Percentiles rank a stretch among this genome's conserved stretches.
phyloP scores from a whole-genome alignment of 2,797 vertebrate species.

The Gila robusta region DNA sequence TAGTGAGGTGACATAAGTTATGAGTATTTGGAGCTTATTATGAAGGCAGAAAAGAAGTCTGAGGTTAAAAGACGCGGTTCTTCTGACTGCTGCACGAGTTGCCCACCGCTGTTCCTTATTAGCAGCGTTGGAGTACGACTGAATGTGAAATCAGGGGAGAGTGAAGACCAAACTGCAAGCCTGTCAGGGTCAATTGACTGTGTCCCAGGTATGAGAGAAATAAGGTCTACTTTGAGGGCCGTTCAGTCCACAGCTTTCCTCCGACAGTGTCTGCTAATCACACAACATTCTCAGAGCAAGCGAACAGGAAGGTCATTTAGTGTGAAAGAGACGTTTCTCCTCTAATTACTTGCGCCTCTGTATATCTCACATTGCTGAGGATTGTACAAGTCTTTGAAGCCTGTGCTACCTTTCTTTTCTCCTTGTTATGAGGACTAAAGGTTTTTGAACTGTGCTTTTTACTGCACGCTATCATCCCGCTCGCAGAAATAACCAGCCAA shows the following conservation, averaged over 20 bases:
- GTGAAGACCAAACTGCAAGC: not conserved
- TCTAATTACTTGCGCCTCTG: slow-evolving; percentile 34
- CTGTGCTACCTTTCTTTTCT: slow-evolving; percentile 17
- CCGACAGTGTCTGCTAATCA: slow-evolving; percentile 20
- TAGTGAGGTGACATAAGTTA: not conserved
- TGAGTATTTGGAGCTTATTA: slow-evolving; percentile 3
- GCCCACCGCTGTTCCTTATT: slow-evolving; percentile 23
- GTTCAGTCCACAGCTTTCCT: not conserved
- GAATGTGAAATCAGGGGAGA: slow-evolving; percentile 32
- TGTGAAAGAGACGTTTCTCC: slow-evolving; percentile 17
- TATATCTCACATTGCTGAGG: slow-evolving; percentile 16
- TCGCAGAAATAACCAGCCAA: slow-evolving; percentile 18
- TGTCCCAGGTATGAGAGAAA: slow-evolving; percentile 6
- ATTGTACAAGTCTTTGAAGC: slow-evolving; percentile 33
- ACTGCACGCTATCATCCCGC: not conserved
- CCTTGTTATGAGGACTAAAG: slow-evolving; percentile 39
- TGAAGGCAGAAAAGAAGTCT: not conserved
- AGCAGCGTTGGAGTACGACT: not conserved
- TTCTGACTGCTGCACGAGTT: slow-evolving; percentile 3
- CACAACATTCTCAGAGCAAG: slow-evolving; percentile 21
- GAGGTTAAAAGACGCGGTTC: slow-evolving; percentile 9
- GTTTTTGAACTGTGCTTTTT: slow-evolving; percentile 24
- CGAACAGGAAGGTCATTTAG: slow-evolving; percentile 31
- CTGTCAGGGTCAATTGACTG: slow-evolving; percentile 27
- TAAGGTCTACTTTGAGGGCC: not conserved